These are phyloP conservation scores for Mimumesa dahlbomi DNA, from an alignment of 2,888 invertebrate species.

Conservation along the genomic window DNA sequence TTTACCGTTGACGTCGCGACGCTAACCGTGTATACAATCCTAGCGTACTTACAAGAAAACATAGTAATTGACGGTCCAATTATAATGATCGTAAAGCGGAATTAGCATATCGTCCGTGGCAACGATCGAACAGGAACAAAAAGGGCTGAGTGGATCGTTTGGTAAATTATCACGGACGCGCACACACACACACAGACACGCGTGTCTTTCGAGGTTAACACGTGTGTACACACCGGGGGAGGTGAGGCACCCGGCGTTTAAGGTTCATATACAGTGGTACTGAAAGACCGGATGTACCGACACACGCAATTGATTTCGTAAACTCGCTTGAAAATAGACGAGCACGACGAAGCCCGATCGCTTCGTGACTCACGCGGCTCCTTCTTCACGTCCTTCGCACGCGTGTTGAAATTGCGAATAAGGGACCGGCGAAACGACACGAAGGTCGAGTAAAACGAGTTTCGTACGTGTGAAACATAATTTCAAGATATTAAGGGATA, in stretches of 20 bases:
- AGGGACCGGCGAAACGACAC: no score
- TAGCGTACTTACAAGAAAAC: no score
- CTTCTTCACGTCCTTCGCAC: constrained; percentile 5
- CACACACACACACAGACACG: not conserved
- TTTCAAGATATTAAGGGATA: not conserved
- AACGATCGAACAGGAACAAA: not conserved
- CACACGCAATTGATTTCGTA: constrained; percentile 66
- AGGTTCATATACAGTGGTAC: constrained; percentile 19
- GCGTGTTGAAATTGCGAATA: constrained; percentile 2
- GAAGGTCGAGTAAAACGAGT: no score
- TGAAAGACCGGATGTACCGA: constrained; percentile 61
- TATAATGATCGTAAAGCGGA: not conserved
- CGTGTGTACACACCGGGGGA: constrained; percentile 14
- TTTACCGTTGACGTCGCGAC: no score
- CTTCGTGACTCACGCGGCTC: constrained; percentile 47
- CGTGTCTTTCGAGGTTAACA: constrained; percentile 27
- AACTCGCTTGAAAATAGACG: constrained; percentile 48
- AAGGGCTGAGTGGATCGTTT: not conserved
- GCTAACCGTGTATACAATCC: no score
- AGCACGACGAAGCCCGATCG: constrained; percentile 8
- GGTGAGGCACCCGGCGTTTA: constrained; percentile 44
- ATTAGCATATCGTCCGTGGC: constrained; percentile 2
- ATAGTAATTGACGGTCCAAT: constrained; percentile 2
- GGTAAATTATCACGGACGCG: constrained; percentile 29
- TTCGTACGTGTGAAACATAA: no score